phyloP scores from a whole-genome alignment of 2,888 invertebrate genomes.

The Epicampocera succincta region DNA sequence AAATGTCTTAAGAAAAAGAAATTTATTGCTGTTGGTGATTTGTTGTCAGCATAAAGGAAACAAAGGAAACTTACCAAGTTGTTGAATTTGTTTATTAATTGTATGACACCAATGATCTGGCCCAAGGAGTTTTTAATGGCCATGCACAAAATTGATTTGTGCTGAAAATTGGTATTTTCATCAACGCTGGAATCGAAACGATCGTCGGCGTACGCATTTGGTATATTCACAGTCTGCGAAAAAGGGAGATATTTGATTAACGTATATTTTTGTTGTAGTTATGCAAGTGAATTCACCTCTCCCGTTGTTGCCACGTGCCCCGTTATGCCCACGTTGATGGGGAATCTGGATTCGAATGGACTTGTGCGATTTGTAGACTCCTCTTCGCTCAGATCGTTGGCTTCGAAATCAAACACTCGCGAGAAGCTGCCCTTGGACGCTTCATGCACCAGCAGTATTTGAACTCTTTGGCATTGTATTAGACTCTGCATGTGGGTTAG shows the following conservation, averaged over 20 bases:
- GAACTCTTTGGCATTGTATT: constrained; percentile 96
- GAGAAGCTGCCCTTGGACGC: constrained; percentile 96
- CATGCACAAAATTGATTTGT: constrained; percentile 96
- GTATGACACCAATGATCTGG: constrained; percentile 95
- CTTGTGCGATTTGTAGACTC: constrained; percentile 90
- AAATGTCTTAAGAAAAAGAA: constrained; percentile 83
- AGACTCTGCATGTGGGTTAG: constrained; percentile 96
- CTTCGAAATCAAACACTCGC: constrained; percentile 96
- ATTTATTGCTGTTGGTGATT: neutral
- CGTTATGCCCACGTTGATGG: constrained; percentile 96
- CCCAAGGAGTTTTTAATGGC: constrained; percentile 96
- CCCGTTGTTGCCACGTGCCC: constrained; percentile 97
- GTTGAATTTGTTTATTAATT: constrained; percentile 96
- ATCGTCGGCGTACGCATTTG: constrained; percentile 93
- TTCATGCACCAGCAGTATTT: constrained; percentile 95
- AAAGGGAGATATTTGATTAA: too few species aligned
- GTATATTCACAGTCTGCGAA: constrained; percentile 92
- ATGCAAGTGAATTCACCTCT: constrained; percentile 86
- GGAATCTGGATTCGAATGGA: constrained; percentile 95
- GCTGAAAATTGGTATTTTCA: constrained; percentile 90
- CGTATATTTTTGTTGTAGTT: constrained; percentile 72
- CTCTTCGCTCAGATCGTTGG: constrained; percentile 92
- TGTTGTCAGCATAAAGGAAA: neutral
- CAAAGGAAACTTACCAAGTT: constrained; percentile 83
- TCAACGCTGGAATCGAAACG: constrained; percentile 95